Base-by-base conservation (phyloP, 2,888 invertebrate species). In the Trimorus sp. region DNA sequence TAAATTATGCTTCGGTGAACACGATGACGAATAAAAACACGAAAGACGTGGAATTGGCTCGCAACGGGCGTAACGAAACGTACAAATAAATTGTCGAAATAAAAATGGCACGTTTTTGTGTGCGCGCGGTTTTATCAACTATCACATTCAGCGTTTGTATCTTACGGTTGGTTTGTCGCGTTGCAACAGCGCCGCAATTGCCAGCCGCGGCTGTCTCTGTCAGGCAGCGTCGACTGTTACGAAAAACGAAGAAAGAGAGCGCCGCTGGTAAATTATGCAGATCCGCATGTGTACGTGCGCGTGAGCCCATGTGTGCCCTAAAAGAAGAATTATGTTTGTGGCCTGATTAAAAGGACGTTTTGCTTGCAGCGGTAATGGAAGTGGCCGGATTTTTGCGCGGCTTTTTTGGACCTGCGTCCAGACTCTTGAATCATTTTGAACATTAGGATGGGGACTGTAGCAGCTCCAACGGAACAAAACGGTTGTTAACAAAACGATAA, bases 301-400 rank as follows among this genome's bases (percentile, higher is more conserved):
- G n/a, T n/a, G 36, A 11, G 56, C 38, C 40, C 40, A 40, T 53
- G 38, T 53, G 38, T 12, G 42, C 53, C 53, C 53, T 51, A 53
- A 65, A 65, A 65, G 51, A 65, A 63, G 63, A 65, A 53, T 65
- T 65, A 65, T 53, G 65, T 49, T 65, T 40, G 65, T 53, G 40
- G 37, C 51, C 14, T 49, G 51, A 63, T 63, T 63, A 63, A 63
- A 63, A 63, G 49, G 51, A 63, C 51, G 49, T 63, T 63, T 51
- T 63, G 49, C 14, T 49, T 14, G 15, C 63, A 26, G n/a, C 51
- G 37, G 37, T 63, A 63, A 63, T 63, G 38, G 51, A 63, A 8
- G 37, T 38, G 40, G 48, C 36, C 12, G 48, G 62, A 62, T 48
- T 62, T 62, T 62, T 45, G 26, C n/a, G 40, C 42, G 48, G 26